Conservation (phyloP, 2,888 invertebrate genomes). For the Eilema sororculum region DNA sequence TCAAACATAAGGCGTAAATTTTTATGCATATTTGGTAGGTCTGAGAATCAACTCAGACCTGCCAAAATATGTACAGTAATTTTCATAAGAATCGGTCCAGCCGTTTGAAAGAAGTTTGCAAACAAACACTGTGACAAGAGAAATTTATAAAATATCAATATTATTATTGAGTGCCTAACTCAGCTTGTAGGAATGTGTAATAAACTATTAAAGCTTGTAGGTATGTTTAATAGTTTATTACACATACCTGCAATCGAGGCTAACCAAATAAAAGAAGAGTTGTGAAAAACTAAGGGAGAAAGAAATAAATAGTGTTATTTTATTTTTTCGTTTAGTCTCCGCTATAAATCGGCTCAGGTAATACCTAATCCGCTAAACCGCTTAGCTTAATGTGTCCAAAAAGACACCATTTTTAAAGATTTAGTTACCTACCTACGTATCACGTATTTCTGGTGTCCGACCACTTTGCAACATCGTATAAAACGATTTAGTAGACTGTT, state of each 20-base stretch:
- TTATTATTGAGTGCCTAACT: no score
- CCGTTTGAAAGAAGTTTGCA: no score
- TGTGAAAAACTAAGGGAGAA: conserved; percentile 2
- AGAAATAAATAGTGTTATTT: conserved; percentile 4
- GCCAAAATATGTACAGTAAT: no score
- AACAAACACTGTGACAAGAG: no score
- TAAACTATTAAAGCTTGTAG: no score
- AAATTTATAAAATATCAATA: no score
- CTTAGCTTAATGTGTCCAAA: conserved; percentile 25
- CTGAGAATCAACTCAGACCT: no score
- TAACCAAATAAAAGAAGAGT: not conserved
- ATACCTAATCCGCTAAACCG: conserved; percentile 23
- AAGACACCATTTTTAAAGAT: conserved; percentile 31
- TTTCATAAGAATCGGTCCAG: no score
- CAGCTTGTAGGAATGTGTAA: no score
- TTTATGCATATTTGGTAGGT: no score
- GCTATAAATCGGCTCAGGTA: conserved; percentile 32
- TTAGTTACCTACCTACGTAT: conserved; percentile 21
- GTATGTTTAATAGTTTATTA: no score
- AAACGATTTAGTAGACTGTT: conserved; percentile 12
- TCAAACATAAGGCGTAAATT: no score
- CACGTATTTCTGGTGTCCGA: conserved; percentile 6
- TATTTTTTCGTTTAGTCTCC: conserved; percentile 10
- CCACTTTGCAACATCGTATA: not conserved
- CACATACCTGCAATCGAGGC: not conserved